Conservation (phyloP, 2,113 vertebrate genomes). For the Tetraodon nigroviridis region DNA sequence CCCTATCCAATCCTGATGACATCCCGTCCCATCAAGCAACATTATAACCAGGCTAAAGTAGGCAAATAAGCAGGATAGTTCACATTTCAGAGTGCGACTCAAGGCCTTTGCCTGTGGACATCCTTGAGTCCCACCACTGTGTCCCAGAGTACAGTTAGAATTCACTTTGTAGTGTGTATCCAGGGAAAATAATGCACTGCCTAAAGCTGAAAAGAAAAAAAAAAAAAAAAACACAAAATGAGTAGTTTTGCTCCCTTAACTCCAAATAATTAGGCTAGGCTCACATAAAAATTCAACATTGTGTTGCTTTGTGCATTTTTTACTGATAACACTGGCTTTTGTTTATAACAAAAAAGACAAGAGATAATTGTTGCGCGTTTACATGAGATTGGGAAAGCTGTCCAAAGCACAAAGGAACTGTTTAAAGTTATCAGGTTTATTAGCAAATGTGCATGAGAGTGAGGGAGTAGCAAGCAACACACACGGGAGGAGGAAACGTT, state of each 20-base stretch:
- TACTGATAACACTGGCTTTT: conserved; percentile 10
- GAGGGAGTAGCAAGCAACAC: conserved; percentile 8
- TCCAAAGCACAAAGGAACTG: conserved; percentile 48
- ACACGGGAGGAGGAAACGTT: conserved; percentile 32
- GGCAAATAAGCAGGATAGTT: conserved; percentile 31
- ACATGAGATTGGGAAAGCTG: conserved; percentile 27
- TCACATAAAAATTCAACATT: conserved; percentile 49
- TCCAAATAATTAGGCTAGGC: conserved; percentile 60
- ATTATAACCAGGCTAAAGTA: conserved; percentile 12
- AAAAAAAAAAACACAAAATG: conserved; percentile 44
- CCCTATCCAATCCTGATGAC: too few relatives aligned
- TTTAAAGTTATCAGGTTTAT: conserved; percentile 53
- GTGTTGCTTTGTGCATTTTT: conserved; percentile 26
- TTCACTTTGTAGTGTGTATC: conserved; percentile 73
- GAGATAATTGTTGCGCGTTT: conserved; percentile 2
- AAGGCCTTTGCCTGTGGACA: conserved; percentile 62
- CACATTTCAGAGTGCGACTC: conserved; percentile 51
- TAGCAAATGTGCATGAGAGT: conserved; percentile 26
- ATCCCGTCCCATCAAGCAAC: too few relatives aligned
- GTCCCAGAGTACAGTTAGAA: conserved; percentile 62
- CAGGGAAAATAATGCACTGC: conserved; percentile 60
- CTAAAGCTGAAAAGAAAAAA: conserved; percentile 51
- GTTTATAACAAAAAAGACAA: conserved; percentile 30
- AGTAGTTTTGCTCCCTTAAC: conserved; percentile 46
- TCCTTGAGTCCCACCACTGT: conserved; percentile 56